Base-by-base conservation (phyloP, 2,113 vertebrate genomes). In the Phyllostomus hastatus region DNA sequence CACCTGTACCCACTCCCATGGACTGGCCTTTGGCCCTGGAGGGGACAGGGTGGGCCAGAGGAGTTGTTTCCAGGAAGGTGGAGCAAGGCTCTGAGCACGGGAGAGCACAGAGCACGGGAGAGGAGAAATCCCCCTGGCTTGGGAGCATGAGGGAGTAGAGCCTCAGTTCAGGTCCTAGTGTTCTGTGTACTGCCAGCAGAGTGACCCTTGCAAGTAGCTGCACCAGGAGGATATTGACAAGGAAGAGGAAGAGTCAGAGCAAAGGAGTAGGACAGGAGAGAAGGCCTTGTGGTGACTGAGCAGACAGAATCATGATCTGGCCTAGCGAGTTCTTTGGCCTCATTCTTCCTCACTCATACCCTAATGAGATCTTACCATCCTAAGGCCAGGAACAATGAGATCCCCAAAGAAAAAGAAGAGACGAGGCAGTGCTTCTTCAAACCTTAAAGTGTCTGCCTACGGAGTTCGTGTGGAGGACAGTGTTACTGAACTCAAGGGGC, bases 141-240 rank as follows among this genome's bases (percentile, higher is more conserved):
- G 20, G 31, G 41, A 54, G 50, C 26, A 3, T 33, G 5, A 8
- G 48, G 4, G 5, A 35, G 15, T 3, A 12, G 15, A 7, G 11
- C 26, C 20, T 20, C 2, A 35, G 54, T 73, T 6, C 16, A 66
- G 41, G 35, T 0, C 0, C 12, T 1, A 7, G 66, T 0, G 0
- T 22, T 70, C 35, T 3, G 31, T 33, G 26, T 19, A 19, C 8
- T 26, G 9, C 38, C 26, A 16, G 31, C 61, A 57, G 10, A 31
- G 20, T 41, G 61, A 31, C 24, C 5, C 41, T 43, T 4, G 33
- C 4, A 81, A 22, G 43, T 7, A 46, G 67, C 75, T 83, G 16
- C 7, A 5, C 35, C 1, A 2, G 28, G 4, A 24, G 57, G 19
- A 46, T 31, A 12, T 0, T 54, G 38, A 70, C 3, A 31, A 38